Percentiles rank a stretch among this genome's conserved stretches.
Evolutionary conservation across 2,888 invertebrate species (phyloP).

Genomic region (Steinernema scapterisci): DNA sequence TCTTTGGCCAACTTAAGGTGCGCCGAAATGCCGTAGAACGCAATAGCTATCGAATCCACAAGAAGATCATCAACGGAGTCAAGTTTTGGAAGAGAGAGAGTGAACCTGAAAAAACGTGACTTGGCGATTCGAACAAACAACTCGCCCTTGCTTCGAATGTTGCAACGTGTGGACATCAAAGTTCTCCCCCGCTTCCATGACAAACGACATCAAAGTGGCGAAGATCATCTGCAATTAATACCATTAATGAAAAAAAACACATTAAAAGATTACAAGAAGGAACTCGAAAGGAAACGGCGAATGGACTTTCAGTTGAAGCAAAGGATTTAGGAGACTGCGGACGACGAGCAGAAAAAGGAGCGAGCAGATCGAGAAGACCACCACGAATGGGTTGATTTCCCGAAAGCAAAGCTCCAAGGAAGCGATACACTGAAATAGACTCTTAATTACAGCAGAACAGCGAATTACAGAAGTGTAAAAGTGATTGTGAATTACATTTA

Average conservation of each 20-base stretch:
- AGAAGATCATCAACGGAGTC: conserved; percentile 34
- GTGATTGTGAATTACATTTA: not conserved
- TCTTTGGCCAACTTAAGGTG: conserved; percentile 37
- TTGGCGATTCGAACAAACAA: not conserved
- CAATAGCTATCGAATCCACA: conserved; percentile 44
- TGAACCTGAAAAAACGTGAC: conserved; percentile 11
- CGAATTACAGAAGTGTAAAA: not conserved
- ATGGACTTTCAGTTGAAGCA: conserved; percentile 39
- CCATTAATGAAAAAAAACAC: not conserved
- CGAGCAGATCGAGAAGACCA: conserved; percentile 42
- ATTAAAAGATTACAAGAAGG: conserved; percentile 36
- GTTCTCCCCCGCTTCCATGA: conserved; percentile 35
- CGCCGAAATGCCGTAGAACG: conserved; percentile 41
- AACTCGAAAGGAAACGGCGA: conserved; percentile 49
- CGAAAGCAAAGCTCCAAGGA: conserved; percentile 51
- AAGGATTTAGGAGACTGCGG: conserved; percentile 46
- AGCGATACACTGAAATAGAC: conserved; percentile 43
- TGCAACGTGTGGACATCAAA: conserved; percentile 39
- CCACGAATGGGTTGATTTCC: conserved; percentile 47
- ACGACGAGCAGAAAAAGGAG: conserved; percentile 43
- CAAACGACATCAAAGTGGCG: conserved; percentile 28
- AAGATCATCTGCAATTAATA: conserved; percentile 15
- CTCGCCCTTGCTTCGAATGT: conserved; percentile 36
- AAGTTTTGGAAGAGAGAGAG: conserved; percentile 33
- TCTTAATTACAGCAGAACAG: no score